A percentile compares a stretch with the other conserved stretches of the same genome.
Conservation (phyloP, 1,140 invertebrate genomes). For the Bombus impatiens region DNA sequence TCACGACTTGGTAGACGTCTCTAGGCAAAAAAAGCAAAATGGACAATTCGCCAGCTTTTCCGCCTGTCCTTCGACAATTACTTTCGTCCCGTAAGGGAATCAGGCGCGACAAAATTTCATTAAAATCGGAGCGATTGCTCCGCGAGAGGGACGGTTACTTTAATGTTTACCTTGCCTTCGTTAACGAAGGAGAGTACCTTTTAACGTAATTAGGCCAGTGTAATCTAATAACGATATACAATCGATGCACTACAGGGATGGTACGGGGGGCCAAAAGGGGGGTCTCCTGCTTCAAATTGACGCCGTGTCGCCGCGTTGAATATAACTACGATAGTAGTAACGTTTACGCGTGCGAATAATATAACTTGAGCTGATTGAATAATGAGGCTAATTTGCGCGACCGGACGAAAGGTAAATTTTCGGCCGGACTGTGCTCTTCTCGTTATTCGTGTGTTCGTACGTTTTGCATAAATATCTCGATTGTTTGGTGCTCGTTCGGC, state of each 20-base stretch:
- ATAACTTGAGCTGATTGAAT: conserved; percentile 33
- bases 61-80: not conserved
- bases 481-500: not conserved
- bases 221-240: conserved; percentile 39
- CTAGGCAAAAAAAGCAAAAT: no score
- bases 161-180: conserved; percentile 31
- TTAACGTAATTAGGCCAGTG: conserved; percentile 16
- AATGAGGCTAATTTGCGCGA: conserved; percentile 29
- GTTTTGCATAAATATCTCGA: conserved; percentile 35
- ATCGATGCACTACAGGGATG: not conserved
- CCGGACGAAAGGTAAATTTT: conserved; percentile 36
- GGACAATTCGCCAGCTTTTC: not conserved
- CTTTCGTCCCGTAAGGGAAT: not conserved
- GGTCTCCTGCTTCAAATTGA: conserved; percentile 1
- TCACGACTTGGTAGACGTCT: no score
- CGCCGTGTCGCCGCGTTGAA: conserved; percentile 7
- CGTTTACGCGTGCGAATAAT: conserved; percentile 16
- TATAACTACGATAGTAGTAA: conserved; percentile 20
- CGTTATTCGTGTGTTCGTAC: conserved; percentile 10
- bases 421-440: not conserved
- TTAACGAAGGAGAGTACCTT: conserved; percentile 32
- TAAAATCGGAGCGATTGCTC: not conserved
- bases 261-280: not conserved
- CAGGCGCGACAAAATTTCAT: conserved; percentile 24
- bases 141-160: not conserved